Evolutionary conservation across 2,113 vertebrate species (phyloP).

Genomic region (Scopus umbretta): DNA sequence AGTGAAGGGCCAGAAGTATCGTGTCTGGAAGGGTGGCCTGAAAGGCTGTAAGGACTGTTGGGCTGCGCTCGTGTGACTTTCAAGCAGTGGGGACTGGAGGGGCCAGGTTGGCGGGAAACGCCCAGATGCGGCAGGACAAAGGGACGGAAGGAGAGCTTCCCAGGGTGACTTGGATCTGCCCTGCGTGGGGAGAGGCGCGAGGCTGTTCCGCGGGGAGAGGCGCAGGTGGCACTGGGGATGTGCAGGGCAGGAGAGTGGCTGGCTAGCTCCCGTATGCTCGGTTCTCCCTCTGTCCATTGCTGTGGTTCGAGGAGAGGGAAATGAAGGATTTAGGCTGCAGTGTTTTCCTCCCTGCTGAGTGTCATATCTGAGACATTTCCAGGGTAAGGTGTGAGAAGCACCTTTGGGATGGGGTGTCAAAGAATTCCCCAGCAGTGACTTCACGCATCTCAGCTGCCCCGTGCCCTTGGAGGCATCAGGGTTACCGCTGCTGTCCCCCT

Average conservation of each 20-base stretch:
- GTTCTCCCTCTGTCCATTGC: background rate
- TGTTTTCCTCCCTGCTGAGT: background rate
- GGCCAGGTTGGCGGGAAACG: background rate
- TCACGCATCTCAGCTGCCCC: background rate
- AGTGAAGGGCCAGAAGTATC: background rate
- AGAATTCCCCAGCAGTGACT: background rate
- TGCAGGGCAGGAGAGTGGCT: background rate
- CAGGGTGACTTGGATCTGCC: background rate
- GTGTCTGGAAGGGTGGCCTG: background rate
- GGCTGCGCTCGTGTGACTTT: background rate
- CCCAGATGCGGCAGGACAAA: background rate
- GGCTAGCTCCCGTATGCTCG: fast-evolving
- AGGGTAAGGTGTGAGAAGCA: background rate
- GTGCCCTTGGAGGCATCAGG: background rate
- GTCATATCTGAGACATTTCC: fast-evolving
- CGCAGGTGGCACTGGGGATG: background rate
- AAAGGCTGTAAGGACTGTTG: background rate
- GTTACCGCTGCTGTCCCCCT: background rate
- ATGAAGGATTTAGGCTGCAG: background rate
- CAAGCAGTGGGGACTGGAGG: background rate
- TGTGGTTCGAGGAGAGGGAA: background rate
- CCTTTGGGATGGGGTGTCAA: background rate
- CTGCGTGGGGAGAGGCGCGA: background rate
- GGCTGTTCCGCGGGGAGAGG: background rate
- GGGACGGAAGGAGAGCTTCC: background rate